Evolutionary conservation across 1,140 invertebrate genomes (phyloP).

Genomic region (Zaprionus tsacasi): DNA sequence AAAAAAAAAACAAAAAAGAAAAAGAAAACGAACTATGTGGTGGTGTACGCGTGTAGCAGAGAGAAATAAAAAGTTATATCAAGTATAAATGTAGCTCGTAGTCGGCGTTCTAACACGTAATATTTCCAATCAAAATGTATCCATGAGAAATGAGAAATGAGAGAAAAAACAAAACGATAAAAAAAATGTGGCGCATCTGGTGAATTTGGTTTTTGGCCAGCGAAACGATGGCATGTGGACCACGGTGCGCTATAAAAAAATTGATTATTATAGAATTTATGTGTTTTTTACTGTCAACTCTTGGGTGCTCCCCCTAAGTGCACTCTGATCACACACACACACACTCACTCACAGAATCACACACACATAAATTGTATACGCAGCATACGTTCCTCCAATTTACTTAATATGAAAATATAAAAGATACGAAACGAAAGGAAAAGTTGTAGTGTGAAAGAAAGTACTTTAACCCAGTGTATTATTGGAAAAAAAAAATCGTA

Average conservation of each 20-base stretch:
- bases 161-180: slow-evolving; percentile 13
- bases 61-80: slow-evolving; percentile 30
- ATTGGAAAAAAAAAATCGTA: slow-evolving; percentile 8
- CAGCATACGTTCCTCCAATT: slow-evolving; percentile 65
- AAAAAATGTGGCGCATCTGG: slow-evolving; percentile 39
- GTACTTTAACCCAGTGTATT: slow-evolving; percentile 56
- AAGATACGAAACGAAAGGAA: slow-evolving; percentile 23
- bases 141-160: slow-evolving; percentile 34
- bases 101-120: slow-evolving; percentile 53
- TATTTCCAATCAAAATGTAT: slow-evolving; percentile 60
- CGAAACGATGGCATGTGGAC: slow-evolving; percentile 16
- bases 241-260: slow-evolving; percentile 44
- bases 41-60: slow-evolving; percentile 36
- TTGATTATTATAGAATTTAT: slow-evolving; percentile 52
- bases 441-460: slow-evolving; percentile 37
- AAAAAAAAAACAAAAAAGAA: slow-evolving; percentile 6
- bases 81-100: slow-evolving; percentile 67
- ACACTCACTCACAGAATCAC: slow-evolving; percentile 19
- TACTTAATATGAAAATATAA: slow-evolving; percentile 40
- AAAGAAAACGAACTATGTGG: slow-evolving; percentile 29
- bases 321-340: slow-evolving; percentile 23
- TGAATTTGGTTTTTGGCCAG: slow-evolving; percentile 40
- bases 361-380: slow-evolving; percentile 43
- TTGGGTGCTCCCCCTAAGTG: slow-evolving; percentile 37
- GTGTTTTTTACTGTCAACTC: slow-evolving; percentile 55